Evolutionary conservation across 2,888 invertebrate genomes (phyloP), one percentile per base, ranked within the genome.

Genomic region (Harpagoxenus sublaevis): DNA sequence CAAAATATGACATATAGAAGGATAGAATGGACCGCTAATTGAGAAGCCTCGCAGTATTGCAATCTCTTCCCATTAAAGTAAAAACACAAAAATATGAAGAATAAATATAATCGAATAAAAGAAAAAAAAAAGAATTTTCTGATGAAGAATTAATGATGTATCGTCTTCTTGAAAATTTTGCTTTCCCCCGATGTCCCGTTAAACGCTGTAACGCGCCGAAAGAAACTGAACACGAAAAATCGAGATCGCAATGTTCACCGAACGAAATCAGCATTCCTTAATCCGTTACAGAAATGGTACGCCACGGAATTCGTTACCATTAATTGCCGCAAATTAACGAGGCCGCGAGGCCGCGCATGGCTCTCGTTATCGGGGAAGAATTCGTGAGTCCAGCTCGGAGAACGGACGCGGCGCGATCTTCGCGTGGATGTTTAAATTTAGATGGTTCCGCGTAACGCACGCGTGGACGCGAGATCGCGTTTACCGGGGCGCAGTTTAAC

Each of bases 381-480:
- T 51, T 51, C 23, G 23, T 1, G 12, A 35, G 10, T n/a, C 3
- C 15, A 3, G 3, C 1, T 4, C 6, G 28, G n/a, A 39, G 55
- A 53, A 0, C 35, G 23, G 31, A 5, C 15, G 39, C n/a, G 57
- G n/a, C 53, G n/a, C 53, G 39, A 23, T 39, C 55, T 23, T 65
- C 35, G 53, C 42, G 31, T 55, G 51, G n/a, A 45, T 23, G 55
- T 57, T 79, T 3, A 57, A 57, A 81, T 78, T 83, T 63, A 83
- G 53, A 62, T 23, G 53, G 82, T 78, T 79, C 79, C 79, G 79
- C 60, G 74, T 65, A 66, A 66, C 68, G 77, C 83, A 65, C 68
- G 35, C 83, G 83, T 60, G 48, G 51, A 83, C 79, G 78, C 42
- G 78, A 82, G 62, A 74, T 79, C 79, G 79, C 65, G 63, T 78